Evolutionary conservation across 2,888 invertebrate genomes (phyloP), one percentile per base, ranked within the genome.

Genomic region (Tenthredo mesomela): DNA sequence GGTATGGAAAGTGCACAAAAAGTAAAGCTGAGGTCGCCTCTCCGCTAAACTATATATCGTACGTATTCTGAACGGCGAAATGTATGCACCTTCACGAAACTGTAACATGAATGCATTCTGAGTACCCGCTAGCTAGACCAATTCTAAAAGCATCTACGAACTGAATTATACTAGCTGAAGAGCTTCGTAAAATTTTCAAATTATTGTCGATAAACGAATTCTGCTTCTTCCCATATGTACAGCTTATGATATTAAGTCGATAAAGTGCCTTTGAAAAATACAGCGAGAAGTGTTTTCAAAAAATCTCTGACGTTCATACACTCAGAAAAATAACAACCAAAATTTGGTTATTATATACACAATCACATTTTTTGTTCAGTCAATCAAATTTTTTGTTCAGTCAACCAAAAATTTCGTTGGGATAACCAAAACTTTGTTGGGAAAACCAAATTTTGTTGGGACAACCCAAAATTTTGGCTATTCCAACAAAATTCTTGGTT

Each of bases 31-130:
- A 50, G 47, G 33, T 75, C 47, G 50, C 6, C 50, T 18, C 40
- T 54, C 25, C 10, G 54, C 29, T 29, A 9, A 33, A n/a, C 29
- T 54, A 9, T 40, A 73, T 43, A 43, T 21, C n/a, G 73, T 1
- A 40, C 25, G n/a, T 73, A 73, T 47, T 73, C 43, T 73, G 73
- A 73, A 73, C 73, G 43, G 73, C 7, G 73, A 43, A 73, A 73
- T 73, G 73, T 73, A 73, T 73, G 73, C 73, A 43, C 10, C 43
- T 73, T 43, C 43, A 73, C 73, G 40, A 47, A 43, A 43, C 43
- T 73, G n/a, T 12, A 10, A 10, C 73, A 21, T 21, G 25, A 73
- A 40, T 21, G 73, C 73, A 43, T 77, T 15, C 25, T 50, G 43
- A 73, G 73, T 67, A 67, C 33, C 12, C 29, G 15, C 25, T 61